Evolutionary conservation across 2,888 invertebrate genomes (phyloP).

Genomic region (Athalia circularis): DNA sequence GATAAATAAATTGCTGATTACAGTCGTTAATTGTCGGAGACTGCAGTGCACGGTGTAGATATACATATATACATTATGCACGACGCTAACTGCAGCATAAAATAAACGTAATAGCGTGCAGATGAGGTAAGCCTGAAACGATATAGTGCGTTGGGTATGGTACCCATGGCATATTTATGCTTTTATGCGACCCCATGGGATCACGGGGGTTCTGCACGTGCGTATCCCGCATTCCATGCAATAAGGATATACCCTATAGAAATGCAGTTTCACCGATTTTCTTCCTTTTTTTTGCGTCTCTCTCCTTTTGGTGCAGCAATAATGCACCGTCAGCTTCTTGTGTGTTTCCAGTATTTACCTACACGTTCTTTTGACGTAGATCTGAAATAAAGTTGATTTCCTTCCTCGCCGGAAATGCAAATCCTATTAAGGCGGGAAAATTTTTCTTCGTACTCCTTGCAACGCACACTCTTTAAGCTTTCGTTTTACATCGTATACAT

Average conservation of each 20-base stretch:
- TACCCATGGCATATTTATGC: conserved; percentile 28
- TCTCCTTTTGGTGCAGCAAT: not conserved
- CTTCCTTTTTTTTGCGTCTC: not conserved
- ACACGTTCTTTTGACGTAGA: conserved; percentile 15
- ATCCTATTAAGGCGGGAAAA: no score
- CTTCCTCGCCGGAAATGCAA: no score
- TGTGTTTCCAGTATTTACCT: not conserved
- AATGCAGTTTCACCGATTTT: not conserved
- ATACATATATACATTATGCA: conserved; percentile 10
- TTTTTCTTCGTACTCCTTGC: no score
- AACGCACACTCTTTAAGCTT: no score
- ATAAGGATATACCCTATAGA: no score
- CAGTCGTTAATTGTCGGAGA: no score
- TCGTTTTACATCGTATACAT: no score
- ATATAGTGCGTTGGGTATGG: not conserved
- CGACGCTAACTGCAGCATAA: conserved; percentile 12
- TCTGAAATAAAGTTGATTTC: not conserved
- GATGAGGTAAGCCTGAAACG: conserved; percentile 23
- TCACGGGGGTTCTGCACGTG: not conserved
- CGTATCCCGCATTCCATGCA: no score
- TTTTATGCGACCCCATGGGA: conserved; percentile 35
- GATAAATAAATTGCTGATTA: no score
- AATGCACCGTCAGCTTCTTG: conserved; percentile 30
- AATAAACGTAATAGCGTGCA: conserved; percentile 25
- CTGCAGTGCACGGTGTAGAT: no score